Evolutionary conservation across 2,888 invertebrate species (phyloP), one percentile per base, ranked within the genome.

Genomic region (Hirtodrosophila alboralis): DNA sequence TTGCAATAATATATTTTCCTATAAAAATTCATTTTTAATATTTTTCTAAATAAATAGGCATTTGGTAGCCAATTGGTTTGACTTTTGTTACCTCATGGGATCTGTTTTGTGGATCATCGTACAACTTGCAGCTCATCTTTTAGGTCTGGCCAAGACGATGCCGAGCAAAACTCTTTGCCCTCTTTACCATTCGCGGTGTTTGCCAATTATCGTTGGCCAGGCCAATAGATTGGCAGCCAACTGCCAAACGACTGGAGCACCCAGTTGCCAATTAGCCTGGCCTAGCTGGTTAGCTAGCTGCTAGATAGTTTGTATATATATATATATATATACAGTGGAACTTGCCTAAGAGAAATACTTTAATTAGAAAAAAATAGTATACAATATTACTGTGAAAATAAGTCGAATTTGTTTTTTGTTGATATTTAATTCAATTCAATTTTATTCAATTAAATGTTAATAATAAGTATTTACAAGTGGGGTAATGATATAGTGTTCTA

Each of bases 221-320:
- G 71, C 40, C 69, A 53, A 30, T 52, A 58, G 44, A 67, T 68
- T 68, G 67, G 62, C 62, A 67, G 51, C 44, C 44, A 54, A 52
- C 49, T 44, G 64, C 36, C 49, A 40, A n/a, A 18, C 51, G 69
- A 52, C 38, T 49, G 31, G 60, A 64, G 61, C 65, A 49, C 68
- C 65, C 79, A 83, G 79, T 83, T 79, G 84, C 77, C 77, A 78
- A 78, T 78, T 78, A 78, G 77, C 66, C 65, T 40, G 45, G 47
- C 67, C 23, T 34, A 16, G 8, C 34, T 14, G 27, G n/a, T 18
- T 31, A 14, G 12, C 14, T 12, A 26, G 33, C n/a, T n/a, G 13
- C 34, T 34, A 21, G 16, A 18, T 18, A 23, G 16, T 34, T 16
- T 18, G 9, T 28, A 12, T 10, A 10, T 18, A 18, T 18, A 18